Evolutionary conservation across 2,888 invertebrate genomes (phyloP).

Genomic region (Mellilla xanthometata): DNA sequence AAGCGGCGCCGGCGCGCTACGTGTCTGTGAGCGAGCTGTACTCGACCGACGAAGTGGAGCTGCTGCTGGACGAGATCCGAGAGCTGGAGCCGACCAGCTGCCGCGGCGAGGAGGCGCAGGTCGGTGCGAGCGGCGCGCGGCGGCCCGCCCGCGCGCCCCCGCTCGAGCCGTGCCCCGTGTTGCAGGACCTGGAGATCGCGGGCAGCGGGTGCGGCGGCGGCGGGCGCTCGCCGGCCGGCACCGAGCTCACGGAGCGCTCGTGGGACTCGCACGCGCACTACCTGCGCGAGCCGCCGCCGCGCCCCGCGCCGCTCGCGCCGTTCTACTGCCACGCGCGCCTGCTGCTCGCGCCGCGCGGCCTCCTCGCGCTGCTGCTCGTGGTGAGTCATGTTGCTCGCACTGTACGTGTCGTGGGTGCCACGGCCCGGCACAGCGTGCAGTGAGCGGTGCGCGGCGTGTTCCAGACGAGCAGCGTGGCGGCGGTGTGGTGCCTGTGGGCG

Average conservation of each 20-base stretch:
- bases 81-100: constrained; percentile 80
- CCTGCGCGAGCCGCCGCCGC: constrained; percentile 64
- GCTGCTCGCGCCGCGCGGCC: constrained; percentile 3
- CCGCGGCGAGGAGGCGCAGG: constrained; percentile 77
- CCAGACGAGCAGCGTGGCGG: constrained; percentile 44
- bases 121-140: constrained; percentile 14
- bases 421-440: background rate
- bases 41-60: constrained; percentile 81
- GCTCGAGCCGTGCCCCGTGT: background rate
- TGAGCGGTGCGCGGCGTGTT: background rate
- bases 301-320: constrained; percentile 65
- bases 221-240: constrained; percentile 73
- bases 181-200: constrained; percentile 80
- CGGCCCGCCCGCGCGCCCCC: background rate
- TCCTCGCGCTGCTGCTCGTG: constrained; percentile 38
- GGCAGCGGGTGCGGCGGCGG: constrained; percentile 73
- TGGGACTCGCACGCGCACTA: constrained; percentile 81
- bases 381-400: constrained; percentile 36
- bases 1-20: constrained; percentile 79
- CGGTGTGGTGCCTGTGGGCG: constrained; percentile 55
- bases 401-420: constrained; percentile 10
- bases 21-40: constrained; percentile 81
- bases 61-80: constrained; percentile 78
- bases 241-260: constrained; percentile 72
- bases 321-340: constrained; percentile 64